Evolutionary conservation across 2,888 invertebrate genomes (phyloP), one percentile per base, ranked within the genome.

Genomic region (Chironomus riparius): DNA sequence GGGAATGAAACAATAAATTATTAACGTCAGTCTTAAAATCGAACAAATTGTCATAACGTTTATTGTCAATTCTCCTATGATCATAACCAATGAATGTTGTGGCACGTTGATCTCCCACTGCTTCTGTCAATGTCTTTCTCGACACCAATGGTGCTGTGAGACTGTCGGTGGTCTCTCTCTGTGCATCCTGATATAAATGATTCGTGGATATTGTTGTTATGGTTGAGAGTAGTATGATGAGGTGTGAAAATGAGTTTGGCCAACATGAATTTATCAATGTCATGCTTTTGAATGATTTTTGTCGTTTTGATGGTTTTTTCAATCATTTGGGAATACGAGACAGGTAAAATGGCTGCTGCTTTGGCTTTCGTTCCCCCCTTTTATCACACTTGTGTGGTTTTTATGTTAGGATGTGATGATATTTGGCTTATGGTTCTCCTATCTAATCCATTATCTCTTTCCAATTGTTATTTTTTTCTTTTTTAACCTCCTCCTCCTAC

Each of bases 41-140:
- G 71, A 71, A 56, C 71, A 71, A 71, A 71, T 71, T 71, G 50
- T 71, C 71, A 71, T 71, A 71, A 71, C 71, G 71, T 71, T 71
- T 71, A 56, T 56, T 71, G 71, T 71, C 71, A 47, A 15, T 56
- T 71, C 47, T 71, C 28, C 71, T 71, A 71, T 71, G 50, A 71
- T 71, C n/a, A 56, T 18, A 56, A 50, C 50, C 71, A 21, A 13
- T n/a, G 56, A 38, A 24, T 56, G 56, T 56, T 56, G 56, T 18
- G 56, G 56, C 18, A n/a, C 18, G 56, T 18, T 56, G 56, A 15
- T 18, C 56, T 56, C 18, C 71, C 22, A 15, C 71, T 56, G 22
- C 28, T 47, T 10, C 56, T 13, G 24, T 10, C 13, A 38, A 38
- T 38, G 38, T 38, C 38, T 47, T 28, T 47, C 47, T 47, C 48